These are phyloP conservation scores for Artibeus jamaicensis DNA, from an alignment of 2,797 vertebrate genomes.

Conservation along the genomic window DNA sequence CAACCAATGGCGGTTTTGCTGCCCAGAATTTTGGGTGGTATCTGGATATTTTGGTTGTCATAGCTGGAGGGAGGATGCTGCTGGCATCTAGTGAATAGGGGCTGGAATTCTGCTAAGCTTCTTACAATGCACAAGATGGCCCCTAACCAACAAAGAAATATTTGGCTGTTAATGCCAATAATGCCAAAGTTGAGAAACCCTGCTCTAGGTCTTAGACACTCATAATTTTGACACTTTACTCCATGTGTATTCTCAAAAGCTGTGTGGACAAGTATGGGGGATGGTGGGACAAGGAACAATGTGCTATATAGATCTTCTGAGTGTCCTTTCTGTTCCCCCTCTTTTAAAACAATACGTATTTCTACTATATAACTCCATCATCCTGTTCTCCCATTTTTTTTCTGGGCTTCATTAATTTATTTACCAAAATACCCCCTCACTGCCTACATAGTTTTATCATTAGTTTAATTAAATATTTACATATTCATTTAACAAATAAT, in stretches of 20 bases:
- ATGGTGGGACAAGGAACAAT: accelerated
- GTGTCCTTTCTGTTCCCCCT: not conserved
- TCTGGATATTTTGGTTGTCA: not conserved
- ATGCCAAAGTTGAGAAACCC: not conserved
- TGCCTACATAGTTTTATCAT: not conserved
- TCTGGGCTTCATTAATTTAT: not conserved
- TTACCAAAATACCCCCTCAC: not conserved
- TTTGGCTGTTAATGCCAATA: not conserved
- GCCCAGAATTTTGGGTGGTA: not conserved
- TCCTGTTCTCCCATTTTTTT: not conserved
- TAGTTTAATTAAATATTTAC: not conserved
- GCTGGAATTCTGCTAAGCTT: not conserved
- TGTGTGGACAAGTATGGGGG: not conserved
- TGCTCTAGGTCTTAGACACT: not conserved
- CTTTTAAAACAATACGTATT: not conserved
- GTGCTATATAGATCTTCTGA: not conserved
- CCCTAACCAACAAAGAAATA: not conserved
- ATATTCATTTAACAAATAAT: not conserved
- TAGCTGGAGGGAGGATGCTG: not conserved
- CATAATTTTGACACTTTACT: not conserved
- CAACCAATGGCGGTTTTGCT: not conserved
- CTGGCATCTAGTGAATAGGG: not conserved
- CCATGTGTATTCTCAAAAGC: not conserved
- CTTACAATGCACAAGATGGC: not conserved
- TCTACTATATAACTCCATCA: not conserved